phyloP scores from a whole-genome alignment of 2,113 vertebrate species.

The Pterocles gutturalis region DNA sequence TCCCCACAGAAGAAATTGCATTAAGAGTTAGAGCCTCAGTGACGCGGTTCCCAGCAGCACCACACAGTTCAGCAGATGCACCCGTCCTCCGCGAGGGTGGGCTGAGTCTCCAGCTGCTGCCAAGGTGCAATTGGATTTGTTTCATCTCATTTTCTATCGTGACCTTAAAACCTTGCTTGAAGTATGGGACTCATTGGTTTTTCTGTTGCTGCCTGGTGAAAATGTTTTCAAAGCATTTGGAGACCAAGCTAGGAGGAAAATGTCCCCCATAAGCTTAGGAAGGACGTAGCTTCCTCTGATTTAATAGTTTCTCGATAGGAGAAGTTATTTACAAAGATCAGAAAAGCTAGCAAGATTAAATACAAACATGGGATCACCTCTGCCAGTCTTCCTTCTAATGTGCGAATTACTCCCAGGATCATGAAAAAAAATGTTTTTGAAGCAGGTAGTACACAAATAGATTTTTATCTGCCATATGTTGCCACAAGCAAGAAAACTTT shows the following conservation, averaged over 20 bases:
- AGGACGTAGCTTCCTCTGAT: neutral
- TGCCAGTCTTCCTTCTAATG: neutral
- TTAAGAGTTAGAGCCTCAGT: neutral
- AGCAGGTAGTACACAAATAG: neutral
- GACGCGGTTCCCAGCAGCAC: neutral
- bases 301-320: neutral
- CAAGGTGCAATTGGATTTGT: neutral
- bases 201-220: neutral
- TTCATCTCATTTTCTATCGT: neutral
- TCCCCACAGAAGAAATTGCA: neutral
- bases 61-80: neutral
- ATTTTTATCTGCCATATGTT: neutral
- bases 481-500: neutral
- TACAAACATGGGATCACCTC: neutral
- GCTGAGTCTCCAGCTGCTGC: neutral
- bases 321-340: neutral
- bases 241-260: neutral
- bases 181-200: neutral
- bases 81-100: neutral
- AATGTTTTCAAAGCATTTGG: neutral
- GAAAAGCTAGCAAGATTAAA: neutral
- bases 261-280: neutral
- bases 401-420: neutral
- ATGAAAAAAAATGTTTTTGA: neutral
- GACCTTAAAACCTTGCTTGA: neutral